These are phyloP conservation scores for Tamandua tetradactyla DNA, from an alignment of 2,797 vertebrate species.

Conservation along the genomic window DNA sequence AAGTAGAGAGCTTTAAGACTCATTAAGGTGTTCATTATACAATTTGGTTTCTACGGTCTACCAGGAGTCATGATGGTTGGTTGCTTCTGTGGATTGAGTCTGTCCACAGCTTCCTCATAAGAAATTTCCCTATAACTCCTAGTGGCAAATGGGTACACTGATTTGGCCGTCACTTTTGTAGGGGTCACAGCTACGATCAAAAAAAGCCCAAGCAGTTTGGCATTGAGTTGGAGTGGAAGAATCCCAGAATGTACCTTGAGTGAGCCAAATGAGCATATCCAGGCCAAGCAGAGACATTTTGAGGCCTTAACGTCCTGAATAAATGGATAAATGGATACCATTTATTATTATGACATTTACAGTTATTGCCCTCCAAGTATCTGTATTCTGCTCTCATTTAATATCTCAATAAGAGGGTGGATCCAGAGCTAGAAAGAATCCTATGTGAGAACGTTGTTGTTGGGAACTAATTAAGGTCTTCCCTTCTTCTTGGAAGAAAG, in stretches of 20 bases:
- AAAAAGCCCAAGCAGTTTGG: neutral
- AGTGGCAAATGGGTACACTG: no score
- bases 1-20: neutral
- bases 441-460: neutral
- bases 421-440: constrained; percentile 1
- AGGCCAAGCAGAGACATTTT: neutral
- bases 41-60: neutral
- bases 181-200: neutral
- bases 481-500: neutral
- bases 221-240: neutral
- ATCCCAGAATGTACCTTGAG: neutral
- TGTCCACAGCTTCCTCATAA: no score
- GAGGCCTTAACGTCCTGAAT: neutral
- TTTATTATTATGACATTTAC: neutral
- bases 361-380: neutral
- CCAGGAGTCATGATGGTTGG: neutral
- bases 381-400: neutral
- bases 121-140: no score
- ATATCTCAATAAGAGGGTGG: neutral
- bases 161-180: no score
- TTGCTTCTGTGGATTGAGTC: neutral
- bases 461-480: neutral
- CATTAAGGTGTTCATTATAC: neutral
- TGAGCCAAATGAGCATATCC: neutral
- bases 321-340: no score